Percentiles rank a stretch among this genome's conserved stretches.
These are phyloP conservation scores for Ctenodactylus gundi DNA, from an alignment of 2,113 vertebrate species.

Conservation along the genomic window DNA sequence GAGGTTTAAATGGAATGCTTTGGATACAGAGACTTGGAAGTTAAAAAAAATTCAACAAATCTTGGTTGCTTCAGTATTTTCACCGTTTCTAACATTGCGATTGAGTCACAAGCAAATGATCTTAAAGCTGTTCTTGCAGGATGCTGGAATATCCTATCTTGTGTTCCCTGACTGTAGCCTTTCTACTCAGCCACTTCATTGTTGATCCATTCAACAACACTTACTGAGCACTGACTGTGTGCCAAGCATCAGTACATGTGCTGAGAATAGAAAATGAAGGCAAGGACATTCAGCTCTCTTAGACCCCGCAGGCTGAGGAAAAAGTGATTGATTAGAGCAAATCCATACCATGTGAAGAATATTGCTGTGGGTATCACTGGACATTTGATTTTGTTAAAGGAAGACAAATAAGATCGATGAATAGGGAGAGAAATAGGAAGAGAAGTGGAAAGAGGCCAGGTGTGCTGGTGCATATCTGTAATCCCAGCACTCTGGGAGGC, in stretches of 20 bases:
- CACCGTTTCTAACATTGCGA: background rate
- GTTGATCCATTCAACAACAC: conserved; percentile 25
- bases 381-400: background rate
- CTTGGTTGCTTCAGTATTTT: background rate
- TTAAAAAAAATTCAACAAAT: background rate
- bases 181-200: background rate
- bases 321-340: background rate
- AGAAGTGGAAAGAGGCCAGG: background rate
- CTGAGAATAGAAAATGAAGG: background rate
- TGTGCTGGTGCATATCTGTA: no score
- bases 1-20: background rate
- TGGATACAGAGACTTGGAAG: background rate
- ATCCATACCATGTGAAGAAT: background rate
- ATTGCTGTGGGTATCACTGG: no score
- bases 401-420: background rate
- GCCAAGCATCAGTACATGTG: background rate
- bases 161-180: background rate
- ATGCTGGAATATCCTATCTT: background rate
- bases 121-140: background rate
- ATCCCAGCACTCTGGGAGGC: no score
- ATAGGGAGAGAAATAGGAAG: background rate
- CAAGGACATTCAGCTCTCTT: background rate
- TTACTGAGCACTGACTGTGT: background rate
- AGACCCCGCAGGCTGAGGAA: background rate
- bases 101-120: background rate